Conservation (phyloP, 2,113 vertebrate genomes). For the Psittacula cyanocephala region DNA sequence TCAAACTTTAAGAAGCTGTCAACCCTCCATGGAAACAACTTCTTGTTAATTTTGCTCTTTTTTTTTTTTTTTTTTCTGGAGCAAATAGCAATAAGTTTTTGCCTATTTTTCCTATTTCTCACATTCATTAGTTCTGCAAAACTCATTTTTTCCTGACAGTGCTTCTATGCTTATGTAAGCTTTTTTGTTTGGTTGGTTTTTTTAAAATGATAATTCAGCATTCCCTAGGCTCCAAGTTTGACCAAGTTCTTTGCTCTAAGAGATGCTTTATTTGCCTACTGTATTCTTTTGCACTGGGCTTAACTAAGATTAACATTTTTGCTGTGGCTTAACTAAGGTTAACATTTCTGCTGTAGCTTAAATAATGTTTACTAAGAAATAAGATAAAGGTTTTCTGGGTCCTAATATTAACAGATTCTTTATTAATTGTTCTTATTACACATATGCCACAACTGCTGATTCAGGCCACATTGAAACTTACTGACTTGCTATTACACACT, state of each 20-base stretch:
- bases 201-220: neutral
- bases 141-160: neutral
- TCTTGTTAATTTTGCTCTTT: neutral
- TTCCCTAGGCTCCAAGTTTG: neutral
- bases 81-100: neutral
- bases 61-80: neutral
- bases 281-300: neutral
- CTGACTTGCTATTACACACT: neutral
- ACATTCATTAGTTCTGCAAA: neutral
- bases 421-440: neutral
- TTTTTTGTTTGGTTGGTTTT: neutral
- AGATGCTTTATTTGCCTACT: neutral
- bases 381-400: neutral
- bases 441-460: neutral
- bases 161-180: neutral
- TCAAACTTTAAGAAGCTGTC: neutral
- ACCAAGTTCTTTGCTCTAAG: accelerated
- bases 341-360: neutral
- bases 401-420: neutral
- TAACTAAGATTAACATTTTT: neutral
- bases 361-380: neutral
- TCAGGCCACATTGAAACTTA: neutral
- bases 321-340: neutral
- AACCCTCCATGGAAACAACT: neutral
- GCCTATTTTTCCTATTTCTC: neutral